Conservation (phyloP, 2,113 vertebrate genomes). For the Pollimyrus isidori region DNA sequence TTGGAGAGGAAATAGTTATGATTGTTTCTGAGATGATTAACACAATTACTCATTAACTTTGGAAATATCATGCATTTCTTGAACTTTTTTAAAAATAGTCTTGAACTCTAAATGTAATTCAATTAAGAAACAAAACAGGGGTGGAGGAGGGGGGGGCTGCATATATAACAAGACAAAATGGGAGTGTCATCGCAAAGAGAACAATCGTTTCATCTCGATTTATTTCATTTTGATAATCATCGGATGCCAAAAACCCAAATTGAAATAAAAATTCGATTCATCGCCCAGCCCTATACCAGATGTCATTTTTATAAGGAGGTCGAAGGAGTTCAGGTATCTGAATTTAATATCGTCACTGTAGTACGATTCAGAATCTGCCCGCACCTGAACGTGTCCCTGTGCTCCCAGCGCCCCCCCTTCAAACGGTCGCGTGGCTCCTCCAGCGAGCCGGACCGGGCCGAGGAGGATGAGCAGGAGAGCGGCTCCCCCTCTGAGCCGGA, state of each 20-base stretch:
- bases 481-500: constrained; percentile 80
- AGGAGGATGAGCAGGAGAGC: constrained; percentile 67
- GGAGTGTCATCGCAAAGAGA: background rate
- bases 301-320: background rate
- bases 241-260: background rate
- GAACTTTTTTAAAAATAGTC: background rate
- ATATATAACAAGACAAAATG: background rate
- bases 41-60: background rate
- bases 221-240: background rate
- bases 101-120: background rate
- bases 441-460: constrained; percentile 58
- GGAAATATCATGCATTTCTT: background rate
- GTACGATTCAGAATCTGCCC: background rate
- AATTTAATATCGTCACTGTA: background rate
- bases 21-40: background rate
- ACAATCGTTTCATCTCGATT: background rate
- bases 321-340: background rate
- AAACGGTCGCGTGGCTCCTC: constrained; percentile 80
- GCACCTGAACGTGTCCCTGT: background rate
- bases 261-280: background rate
- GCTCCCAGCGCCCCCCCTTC: constrained; percentile 36
- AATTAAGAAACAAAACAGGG: background rate
- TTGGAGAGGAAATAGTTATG: background rate
- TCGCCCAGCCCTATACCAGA: background rate
- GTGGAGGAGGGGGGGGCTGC: background rate